phyloP scores from a whole-genome alignment of 2,113 vertebrate genomes.

The Manacus vitellinus region DNA sequence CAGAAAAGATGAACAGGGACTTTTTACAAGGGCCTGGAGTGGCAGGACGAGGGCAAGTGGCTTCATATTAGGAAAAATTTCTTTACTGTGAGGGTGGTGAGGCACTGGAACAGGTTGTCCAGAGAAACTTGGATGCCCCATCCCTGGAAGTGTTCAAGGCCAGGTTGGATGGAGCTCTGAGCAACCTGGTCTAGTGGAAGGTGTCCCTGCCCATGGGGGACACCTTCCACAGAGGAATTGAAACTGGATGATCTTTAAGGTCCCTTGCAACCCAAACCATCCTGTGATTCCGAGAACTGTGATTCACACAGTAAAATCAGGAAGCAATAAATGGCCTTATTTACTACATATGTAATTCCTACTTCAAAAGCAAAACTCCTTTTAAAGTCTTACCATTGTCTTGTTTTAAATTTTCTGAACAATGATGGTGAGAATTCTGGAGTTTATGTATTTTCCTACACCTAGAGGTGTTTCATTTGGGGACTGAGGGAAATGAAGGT shows the following conservation, averaged over 20 bases:
- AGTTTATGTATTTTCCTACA: background rate
- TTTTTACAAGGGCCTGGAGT: background rate
- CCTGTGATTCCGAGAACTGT: background rate
- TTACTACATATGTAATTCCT: background rate
- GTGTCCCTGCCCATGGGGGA: background rate
- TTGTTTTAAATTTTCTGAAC: background rate
- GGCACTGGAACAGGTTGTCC: background rate
- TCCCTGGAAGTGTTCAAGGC: background rate
- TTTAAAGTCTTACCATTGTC: background rate
- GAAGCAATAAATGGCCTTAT: background rate
- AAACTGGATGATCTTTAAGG: background rate
- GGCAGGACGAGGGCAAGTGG: background rate
- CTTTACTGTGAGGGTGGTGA: background rate
- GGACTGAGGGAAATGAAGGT: background rate
- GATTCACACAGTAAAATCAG: background rate
- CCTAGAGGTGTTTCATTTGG: background rate
- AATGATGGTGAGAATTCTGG: background rate
- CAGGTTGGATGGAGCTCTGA: fast-evolving
- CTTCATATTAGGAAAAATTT: background rate
- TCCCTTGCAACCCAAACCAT: background rate
- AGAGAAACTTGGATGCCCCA: background rate
- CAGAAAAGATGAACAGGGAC: background rate
- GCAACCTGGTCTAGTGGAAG: background rate
- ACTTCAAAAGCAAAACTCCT: background rate
- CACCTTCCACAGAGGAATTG: background rate